Conservation (phyloP, 2,888 invertebrate species). For the Agonopterix heracliana region DNA sequence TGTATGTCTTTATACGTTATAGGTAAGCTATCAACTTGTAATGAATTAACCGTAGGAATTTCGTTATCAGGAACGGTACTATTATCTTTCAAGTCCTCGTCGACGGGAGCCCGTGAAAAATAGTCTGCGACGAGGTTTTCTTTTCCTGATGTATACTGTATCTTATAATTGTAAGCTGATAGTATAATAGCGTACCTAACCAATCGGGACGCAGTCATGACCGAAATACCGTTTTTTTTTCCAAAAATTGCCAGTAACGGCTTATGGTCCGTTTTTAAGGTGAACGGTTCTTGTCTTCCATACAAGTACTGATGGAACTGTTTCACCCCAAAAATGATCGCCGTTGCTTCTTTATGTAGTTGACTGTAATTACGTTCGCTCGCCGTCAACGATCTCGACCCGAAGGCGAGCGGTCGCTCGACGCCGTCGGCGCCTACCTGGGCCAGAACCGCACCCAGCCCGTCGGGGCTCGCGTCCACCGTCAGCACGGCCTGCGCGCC, state of each 20-base stretch:
- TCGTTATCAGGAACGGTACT: neutral
- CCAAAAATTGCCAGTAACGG: constrained; percentile 2
- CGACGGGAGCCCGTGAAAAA: constrained; percentile 10
- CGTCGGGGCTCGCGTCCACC: constrained; percentile 11
- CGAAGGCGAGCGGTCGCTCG: constrained; percentile 11
- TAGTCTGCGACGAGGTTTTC: constrained; percentile 14
- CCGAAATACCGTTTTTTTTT: constrained; percentile 11
- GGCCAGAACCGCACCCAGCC: constrained; percentile 12
- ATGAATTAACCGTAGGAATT: neutral
- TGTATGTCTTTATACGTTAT: constrained; percentile 3
- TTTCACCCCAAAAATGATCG: constrained; percentile 9
- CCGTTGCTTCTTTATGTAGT: constrained; percentile 16
- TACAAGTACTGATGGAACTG: constrained; percentile 17
- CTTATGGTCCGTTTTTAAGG: constrained; percentile 16
- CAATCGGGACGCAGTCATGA: constrained; percentile 12
- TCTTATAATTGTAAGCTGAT: constrained; percentile 15
- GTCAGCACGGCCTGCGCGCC: constrained; percentile 7
- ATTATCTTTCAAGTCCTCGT: neutral
- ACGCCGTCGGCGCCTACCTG: constrained; percentile 1
- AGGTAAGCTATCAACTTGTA: neutral
- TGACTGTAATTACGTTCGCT: constrained; percentile 14
- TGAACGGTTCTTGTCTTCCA: constrained; percentile 13
- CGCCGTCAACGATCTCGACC: constrained; percentile 5
- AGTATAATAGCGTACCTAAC: constrained; percentile 15
- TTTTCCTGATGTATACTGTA: constrained; percentile 8